These are phyloP conservation scores for Spongilla lacustris DNA, from an alignment of 37 sponge, comb jelly and placozoan species.

Conservation along the genomic window DNA sequence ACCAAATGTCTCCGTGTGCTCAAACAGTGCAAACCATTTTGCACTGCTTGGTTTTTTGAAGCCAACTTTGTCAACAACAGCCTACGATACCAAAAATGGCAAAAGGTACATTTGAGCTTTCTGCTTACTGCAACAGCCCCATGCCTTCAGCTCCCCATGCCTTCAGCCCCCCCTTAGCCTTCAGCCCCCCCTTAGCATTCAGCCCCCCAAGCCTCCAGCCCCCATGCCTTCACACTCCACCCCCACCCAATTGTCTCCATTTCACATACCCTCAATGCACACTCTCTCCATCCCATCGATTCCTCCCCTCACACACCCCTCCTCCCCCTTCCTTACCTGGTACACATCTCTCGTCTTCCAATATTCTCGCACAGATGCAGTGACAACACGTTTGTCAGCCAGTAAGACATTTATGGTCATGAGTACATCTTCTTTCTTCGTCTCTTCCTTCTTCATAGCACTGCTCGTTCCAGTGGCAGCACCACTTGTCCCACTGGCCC, in stretches of 20 bases:
- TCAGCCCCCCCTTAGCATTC: too few species aligned
- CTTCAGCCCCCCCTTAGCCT: too few species aligned
- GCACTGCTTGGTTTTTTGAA: constrained; percentile 12
- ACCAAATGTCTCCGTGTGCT: not conserved
- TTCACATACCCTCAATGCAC: too few species aligned
- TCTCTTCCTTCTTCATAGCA: not conserved
- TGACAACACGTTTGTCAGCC: constrained; percentile 39
- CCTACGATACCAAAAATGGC: not conserved
- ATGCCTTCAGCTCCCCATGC: too few species aligned
- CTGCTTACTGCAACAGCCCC: too few species aligned
- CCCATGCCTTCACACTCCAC: too few species aligned
- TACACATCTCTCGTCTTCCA: constrained; percentile 59
- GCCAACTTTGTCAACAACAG: not conserved
- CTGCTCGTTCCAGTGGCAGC: not conserved
- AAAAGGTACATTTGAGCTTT: too few species aligned
- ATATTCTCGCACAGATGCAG: constrained; percentile 42
- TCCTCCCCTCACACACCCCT: too few species aligned
- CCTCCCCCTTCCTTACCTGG: constrained; percentile 14
- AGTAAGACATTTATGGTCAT: constrained; percentile 24
- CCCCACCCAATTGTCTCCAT: too few species aligned
- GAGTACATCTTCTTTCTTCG: constrained; percentile 19
- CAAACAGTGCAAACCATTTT: not conserved
- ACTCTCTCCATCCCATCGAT: too few species aligned
- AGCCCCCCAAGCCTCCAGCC: too few species aligned
- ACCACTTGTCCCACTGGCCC: not conserved